Conservation (phyloP, 2,113 vertebrate species). For the Astatoreochromis straeleni region DNA sequence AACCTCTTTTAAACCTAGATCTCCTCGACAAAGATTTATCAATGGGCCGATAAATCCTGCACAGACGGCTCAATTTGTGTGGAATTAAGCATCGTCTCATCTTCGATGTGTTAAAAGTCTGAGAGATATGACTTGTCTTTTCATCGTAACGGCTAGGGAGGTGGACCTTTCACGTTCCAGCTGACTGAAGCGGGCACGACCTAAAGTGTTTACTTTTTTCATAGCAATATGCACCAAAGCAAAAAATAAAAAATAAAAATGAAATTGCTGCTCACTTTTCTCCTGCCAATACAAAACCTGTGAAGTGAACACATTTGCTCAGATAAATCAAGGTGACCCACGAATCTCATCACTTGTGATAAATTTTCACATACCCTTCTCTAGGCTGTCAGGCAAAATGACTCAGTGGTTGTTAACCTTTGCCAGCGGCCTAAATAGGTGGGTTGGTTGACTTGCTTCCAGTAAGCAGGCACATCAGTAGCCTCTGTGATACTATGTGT, state of each 20-base stretch:
- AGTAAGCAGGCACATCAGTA: conserved; percentile 31
- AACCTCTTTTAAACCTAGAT: conserved; percentile 33
- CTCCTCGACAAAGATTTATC: conserved; percentile 32
- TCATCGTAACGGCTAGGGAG: neutral
- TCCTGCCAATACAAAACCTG: neutral
- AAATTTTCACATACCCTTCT: conserved; percentile 9
- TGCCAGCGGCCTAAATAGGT: conserved; percentile 4
- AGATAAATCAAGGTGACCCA: conserved; percentile 41
- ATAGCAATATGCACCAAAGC: conserved; percentile 21
- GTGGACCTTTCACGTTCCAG: neutral
- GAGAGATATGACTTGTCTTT: conserved; percentile 28
- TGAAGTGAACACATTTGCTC: neutral
- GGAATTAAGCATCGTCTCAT: conserved; percentile 28
- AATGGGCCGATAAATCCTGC: conserved; percentile 31
- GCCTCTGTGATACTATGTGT: neutral
- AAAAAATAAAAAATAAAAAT: conserved; percentile 37
- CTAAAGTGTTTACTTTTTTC: conserved; percentile 33
- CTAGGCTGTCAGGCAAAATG: neutral
- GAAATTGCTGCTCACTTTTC: neutral
- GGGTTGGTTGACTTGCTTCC: conserved; percentile 14
- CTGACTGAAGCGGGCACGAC: conserved; percentile 1
- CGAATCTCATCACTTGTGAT: neutral
- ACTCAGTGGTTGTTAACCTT: neutral
- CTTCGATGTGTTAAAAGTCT: conserved; percentile 25
- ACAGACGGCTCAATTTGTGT: conserved; percentile 20